phyloP scores from a whole-genome alignment of 2,113 vertebrate species.

The Myrmophylax atrothorax region DNA sequence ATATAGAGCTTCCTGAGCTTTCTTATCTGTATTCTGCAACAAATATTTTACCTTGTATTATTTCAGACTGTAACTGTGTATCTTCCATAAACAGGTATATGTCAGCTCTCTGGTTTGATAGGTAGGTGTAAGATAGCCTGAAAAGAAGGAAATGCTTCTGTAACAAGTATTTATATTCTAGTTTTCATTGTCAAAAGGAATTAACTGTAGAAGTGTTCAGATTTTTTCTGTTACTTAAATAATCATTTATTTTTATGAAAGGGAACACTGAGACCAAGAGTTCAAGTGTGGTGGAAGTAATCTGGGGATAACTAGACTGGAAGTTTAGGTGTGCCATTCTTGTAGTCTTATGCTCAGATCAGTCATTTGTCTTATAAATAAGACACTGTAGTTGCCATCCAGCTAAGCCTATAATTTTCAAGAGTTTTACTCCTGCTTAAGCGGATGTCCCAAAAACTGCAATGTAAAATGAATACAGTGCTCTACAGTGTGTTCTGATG shows the following conservation, averaged over 20 bases:
- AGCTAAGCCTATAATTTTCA: neutral
- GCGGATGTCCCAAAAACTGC: neutral
- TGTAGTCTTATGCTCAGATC: neutral
- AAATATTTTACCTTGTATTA: neutral
- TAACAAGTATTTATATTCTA: neutral
- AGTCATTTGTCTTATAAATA: neutral
- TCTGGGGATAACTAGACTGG: neutral
- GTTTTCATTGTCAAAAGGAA: neutral
- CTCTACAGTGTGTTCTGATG: neutral
- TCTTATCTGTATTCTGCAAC: neutral
- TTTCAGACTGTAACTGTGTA: neutral
- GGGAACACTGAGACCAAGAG: neutral
- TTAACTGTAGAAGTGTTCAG: neutral
- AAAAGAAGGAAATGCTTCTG: neutral
- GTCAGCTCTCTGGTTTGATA: neutral
- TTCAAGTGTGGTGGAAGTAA: neutral
- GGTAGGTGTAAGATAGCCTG: neutral
- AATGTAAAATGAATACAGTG: neutral
- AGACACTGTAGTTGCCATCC: neutral
- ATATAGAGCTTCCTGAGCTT: neutral
- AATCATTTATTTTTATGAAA: neutral
- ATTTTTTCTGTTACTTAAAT: neutral
- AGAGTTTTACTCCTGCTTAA: neutral
- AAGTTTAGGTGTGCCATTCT: neutral
- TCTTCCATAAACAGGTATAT: neutral